Evolutionary conservation across 2,113 vertebrate genomes (phyloP).

Genomic region (Accipiter cooperii): DNA sequence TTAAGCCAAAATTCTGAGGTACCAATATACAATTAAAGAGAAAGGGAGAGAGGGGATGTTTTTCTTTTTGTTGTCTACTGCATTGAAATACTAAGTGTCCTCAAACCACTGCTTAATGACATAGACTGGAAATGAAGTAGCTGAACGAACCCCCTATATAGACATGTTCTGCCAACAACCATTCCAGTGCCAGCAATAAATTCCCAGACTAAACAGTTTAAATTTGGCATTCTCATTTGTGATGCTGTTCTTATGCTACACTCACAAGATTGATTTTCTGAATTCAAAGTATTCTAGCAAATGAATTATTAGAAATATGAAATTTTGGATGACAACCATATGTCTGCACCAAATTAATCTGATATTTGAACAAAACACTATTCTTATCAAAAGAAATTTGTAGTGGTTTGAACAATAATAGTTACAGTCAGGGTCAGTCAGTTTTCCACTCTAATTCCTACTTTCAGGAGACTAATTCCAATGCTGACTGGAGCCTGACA

Average conservation of each 20-base stretch:
- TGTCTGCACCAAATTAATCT: neutral
- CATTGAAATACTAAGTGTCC: slow-evolving; percentile 44
- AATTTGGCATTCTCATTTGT: slow-evolving; percentile 66
- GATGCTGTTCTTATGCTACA: slow-evolving; percentile 32
- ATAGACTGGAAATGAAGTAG: slow-evolving; percentile 54
- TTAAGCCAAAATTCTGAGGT: slow-evolving; percentile 15
- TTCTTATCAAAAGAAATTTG: neutral
- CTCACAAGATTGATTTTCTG: slow-evolving; percentile 45
- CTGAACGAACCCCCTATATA: slow-evolving; percentile 22
- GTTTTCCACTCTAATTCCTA: neutral
- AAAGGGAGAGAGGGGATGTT: neutral
- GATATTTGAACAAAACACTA: neutral
- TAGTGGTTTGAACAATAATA: neutral
- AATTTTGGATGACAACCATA: slow-evolving; percentile 47
- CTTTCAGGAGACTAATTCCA: slow-evolving; percentile 4
- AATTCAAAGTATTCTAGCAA: slow-evolving; percentile 56
- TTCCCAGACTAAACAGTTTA: slow-evolving; percentile 69
- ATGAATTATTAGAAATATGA: slow-evolving; percentile 50
- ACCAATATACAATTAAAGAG: neutral
- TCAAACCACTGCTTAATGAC: slow-evolving; percentile 55
- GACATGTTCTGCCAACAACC: slow-evolving; percentile 43
- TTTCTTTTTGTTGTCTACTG: slow-evolving; percentile 23
- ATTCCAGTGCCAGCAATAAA: slow-evolving; percentile 63
- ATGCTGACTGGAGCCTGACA: neutral
- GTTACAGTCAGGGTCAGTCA: neutral